Percentiles rank a stretch among this genome's conserved stretches.
Evolutionary conservation across 2,113 vertebrate genomes (phyloP).

Genomic region (Syngnathus typhle): DNA sequence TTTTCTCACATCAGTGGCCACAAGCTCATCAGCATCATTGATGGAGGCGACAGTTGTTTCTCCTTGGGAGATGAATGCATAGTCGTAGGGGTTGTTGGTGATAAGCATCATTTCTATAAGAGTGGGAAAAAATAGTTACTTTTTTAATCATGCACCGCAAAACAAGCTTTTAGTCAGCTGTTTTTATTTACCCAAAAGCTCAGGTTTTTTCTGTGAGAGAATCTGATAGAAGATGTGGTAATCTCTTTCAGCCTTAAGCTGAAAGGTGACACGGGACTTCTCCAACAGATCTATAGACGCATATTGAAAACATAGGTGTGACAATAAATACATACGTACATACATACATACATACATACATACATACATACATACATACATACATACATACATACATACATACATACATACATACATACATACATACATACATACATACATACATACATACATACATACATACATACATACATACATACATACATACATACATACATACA

Average conservation of each 20-base stretch:
- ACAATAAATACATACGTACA: not conserved
- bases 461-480: no score
- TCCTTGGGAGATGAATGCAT: conserved; percentile 71
- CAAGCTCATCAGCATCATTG: conserved; percentile 61
- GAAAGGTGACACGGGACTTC: conserved; percentile 86
- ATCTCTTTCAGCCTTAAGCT: conserved; percentile 85
- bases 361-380: no score
- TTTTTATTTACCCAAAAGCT: conserved; percentile 74
- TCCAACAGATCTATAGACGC: conserved; percentile 78
- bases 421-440: no score
- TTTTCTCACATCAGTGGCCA: conserved; percentile 64
- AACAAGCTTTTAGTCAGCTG: not conserved
- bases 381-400: no score
- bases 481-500: no score
- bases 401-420: no score
- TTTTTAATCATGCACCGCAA: not conserved
- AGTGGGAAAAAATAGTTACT: not conserved
- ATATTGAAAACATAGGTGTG: not conserved
- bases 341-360: no score
- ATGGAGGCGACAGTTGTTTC: conserved; percentile 66
- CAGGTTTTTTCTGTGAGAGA: conserved; percentile 85
- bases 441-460: no score
- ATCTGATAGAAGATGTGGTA: conserved; percentile 95
- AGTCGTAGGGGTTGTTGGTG: conserved; percentile 71
- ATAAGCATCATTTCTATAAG: conserved; percentile 72